Evolutionary conservation across 2,888 invertebrate species (phyloP).

Genomic region (Patella pellucida): DNA sequence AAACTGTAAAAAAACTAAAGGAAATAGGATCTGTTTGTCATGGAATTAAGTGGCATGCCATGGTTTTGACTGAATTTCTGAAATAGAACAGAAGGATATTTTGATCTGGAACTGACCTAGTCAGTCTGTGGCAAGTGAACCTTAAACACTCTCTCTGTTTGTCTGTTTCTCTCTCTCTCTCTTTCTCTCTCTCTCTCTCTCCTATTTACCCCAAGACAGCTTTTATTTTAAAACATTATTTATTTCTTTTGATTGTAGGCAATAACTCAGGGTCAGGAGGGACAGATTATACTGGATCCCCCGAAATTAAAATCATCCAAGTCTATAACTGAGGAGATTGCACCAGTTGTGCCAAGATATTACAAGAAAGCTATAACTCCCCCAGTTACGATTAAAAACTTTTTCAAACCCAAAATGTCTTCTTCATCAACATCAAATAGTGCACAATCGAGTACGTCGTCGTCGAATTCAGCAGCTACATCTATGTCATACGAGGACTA

Average conservation of each 20-base stretch:
- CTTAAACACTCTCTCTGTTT: too few species aligned
- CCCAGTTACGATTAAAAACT: conserved; percentile 64
- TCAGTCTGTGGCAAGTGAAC: too few species aligned
- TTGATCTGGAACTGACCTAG: too few species aligned
- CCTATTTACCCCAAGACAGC: too few species aligned
- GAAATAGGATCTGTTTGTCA: too few species aligned
- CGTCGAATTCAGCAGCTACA: neutral
- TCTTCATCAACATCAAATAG: conserved; percentile 15
- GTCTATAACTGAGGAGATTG: conserved; percentile 43
- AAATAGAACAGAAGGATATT: too few species aligned
- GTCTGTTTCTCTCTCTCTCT: too few species aligned
- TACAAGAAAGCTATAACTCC: conserved; percentile 57
- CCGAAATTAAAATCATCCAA: conserved; percentile 15
- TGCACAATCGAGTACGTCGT: neutral
- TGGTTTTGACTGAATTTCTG: too few species aligned
- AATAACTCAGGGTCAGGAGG: neutral
- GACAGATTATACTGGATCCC: neutral
- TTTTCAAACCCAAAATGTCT: conserved; percentile 51
- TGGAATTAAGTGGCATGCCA: too few species aligned
- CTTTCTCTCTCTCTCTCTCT: too few species aligned
- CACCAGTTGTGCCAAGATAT: conserved; percentile 50
- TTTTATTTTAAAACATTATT: too few species aligned
- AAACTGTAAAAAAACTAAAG: too few species aligned
- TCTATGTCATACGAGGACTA: neutral
- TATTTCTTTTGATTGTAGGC: neutral